Conservation (phyloP, 1,140 invertebrate genomes). For the Charaxes varanes region DNA sequence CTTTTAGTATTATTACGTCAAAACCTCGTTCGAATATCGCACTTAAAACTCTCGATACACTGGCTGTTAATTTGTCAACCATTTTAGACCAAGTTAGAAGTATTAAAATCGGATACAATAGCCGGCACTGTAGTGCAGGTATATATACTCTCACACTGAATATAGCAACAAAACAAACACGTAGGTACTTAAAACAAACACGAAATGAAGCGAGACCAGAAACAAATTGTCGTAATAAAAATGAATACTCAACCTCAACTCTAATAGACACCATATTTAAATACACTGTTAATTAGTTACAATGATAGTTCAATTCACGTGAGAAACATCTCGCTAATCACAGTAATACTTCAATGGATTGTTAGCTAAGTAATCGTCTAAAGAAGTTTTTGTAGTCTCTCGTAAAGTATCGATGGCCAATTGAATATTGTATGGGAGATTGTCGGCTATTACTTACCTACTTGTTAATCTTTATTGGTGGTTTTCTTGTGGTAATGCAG, state of each 20-base stretch:
- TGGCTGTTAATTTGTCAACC: too few relatives aligned
- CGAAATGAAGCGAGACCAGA: too few relatives aligned
- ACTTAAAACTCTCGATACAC: too few relatives aligned
- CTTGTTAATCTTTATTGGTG: slow-evolving; percentile 4
- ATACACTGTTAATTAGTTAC: slow-evolving; percentile 7
- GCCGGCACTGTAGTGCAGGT: too few relatives aligned
- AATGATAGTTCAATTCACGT: slow-evolving; percentile 7
- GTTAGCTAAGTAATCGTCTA: slow-evolving; percentile 8
- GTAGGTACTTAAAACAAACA: too few relatives aligned
- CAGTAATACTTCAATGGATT: slow-evolving; percentile 2
- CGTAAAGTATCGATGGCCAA: slow-evolving; percentile 8
- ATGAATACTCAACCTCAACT: neutral
- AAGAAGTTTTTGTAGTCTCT: slow-evolving; percentile 5
- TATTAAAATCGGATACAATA: too few relatives aligned
- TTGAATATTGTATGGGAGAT: slow-evolving; percentile 4
- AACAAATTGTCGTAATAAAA: too few relatives aligned
- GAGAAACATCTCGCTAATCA: slow-evolving; percentile 7
- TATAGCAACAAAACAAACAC: too few relatives aligned
- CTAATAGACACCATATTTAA: slow-evolving; percentile 4
- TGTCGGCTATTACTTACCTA: neutral
- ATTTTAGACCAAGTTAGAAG: too few relatives aligned
- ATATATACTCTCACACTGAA: too few relatives aligned
- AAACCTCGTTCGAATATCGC: too few relatives aligned
- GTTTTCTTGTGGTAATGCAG: neutral
- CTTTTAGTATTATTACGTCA: too few relatives aligned